These are phyloP conservation scores for Agrotis exclamationis DNA, from an alignment of 2,888 invertebrate species.

Conservation along the genomic window DNA sequence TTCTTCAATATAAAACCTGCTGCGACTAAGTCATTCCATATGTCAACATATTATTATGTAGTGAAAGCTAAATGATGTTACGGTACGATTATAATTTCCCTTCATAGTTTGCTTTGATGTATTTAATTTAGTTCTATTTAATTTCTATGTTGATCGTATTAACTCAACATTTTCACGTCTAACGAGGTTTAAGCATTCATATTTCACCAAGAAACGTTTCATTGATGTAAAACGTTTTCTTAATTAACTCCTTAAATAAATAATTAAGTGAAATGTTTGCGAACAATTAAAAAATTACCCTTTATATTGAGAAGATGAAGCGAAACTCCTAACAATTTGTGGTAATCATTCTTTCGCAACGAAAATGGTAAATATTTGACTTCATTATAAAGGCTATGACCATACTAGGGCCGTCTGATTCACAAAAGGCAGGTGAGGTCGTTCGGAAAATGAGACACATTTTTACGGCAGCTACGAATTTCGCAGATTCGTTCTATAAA, in stretches of 20 bases:
- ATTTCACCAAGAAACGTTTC: not conserved
- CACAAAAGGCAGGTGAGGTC: conserved; percentile 44
- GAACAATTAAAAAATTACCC: not conserved
- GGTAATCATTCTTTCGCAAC: conserved; percentile 10
- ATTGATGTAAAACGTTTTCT: not conserved
- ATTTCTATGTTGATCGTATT: not conserved
- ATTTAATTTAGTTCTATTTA: not conserved
- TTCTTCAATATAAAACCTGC: conserved; percentile 11
- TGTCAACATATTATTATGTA: not conserved
- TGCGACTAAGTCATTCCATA: too few species aligned
- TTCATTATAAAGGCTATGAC: conserved; percentile 18
- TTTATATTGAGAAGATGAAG: conserved; percentile 11
- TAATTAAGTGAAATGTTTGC: not conserved
- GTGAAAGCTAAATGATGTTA: conserved; percentile 1
- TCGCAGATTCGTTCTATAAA: conserved; percentile 46
- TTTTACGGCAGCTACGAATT: conserved; percentile 36
- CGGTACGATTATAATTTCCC: not conserved
- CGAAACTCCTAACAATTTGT: conserved; percentile 4
- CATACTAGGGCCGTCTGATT: conserved; percentile 6
- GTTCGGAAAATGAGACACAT: conserved; percentile 53
- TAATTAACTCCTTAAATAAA: conserved; percentile 3
- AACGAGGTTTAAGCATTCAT: not conserved
- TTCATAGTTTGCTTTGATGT: not conserved
- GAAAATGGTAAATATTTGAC: conserved; percentile 26
- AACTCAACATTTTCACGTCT: not conserved